Evolutionary conservation across 2,113 vertebrate species (phyloP), one percentile per base, ranked within the genome.

Genomic region (Nicator chloris): DNA sequence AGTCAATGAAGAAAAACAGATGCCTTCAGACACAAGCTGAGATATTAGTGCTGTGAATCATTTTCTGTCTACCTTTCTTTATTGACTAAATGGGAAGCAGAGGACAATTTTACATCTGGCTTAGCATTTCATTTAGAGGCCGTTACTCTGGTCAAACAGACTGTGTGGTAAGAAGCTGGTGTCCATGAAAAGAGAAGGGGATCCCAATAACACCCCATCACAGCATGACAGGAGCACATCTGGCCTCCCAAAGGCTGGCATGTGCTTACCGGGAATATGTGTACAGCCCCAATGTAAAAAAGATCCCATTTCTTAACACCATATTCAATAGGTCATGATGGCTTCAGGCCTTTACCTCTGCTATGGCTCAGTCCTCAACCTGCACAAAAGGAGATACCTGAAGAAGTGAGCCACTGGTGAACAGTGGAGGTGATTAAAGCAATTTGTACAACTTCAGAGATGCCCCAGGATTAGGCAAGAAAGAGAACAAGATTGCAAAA

Each of bases 121-220:
- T 63, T 42, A 39, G 8, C 12, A 14, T 64, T 81, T 92, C 4
- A 26, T 68, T 66, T 40, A 66, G 26, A 56, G 28, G 11, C 17
- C 2, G 0, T 65, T 57, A 42, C 35, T 23, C 24, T 47, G 30
- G 15, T 21, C 66, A 31, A 76, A 81, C 47, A 49, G 40, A 7
- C 16, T 18, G 5, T 3, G 15, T 19, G 39, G 5, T 47, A 27
- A 59, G 71, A 53, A 59, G 39, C 13, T 82, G 49, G 21, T 39
- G 27, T 12, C 15, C 13, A 31, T 0, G 2, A 8, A 60, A 50
- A 54, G 57, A 54, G 40, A 33, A 65, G 18, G 6, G 7, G 8
- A 39, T 8, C 20, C 12, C 13, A 24, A 3, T 3, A 53, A 56
- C 10, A 21, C 4, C 31, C 27, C 0, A 0, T 19, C 3, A 6